phyloP scores from a whole-genome alignment of 2,797 vertebrate species.

The Thripadectes ignobilis region DNA sequence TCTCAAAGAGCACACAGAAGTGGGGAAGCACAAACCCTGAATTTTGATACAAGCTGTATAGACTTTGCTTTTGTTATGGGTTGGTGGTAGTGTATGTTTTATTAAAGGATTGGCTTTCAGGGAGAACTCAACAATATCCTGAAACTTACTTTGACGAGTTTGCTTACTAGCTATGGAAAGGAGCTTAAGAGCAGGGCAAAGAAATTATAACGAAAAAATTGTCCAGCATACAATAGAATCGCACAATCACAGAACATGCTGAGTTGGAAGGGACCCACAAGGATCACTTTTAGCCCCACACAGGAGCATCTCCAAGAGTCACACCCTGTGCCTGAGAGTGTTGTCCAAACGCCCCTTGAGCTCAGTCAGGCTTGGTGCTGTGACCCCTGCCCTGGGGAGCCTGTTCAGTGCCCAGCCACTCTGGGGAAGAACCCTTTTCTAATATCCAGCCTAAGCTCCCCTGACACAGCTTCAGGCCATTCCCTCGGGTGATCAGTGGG shows the following conservation, averaged over 20 bases:
- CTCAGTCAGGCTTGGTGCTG: background rate
- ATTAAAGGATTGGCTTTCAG: background rate
- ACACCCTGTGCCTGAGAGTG: background rate
- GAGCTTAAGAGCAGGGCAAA: background rate
- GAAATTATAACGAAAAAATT: background rate
- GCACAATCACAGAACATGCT: background rate
- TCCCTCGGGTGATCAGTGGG: background rate
- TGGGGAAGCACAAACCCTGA: background rate
- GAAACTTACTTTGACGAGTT: background rate
- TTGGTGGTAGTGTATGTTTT: accelerated
- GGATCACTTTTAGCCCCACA: background rate
- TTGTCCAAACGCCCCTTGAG: background rate
- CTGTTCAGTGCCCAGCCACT: background rate
- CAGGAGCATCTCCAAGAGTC: background rate
- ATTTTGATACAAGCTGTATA: background rate
- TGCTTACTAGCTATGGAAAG: background rate
- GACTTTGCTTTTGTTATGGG: background rate
- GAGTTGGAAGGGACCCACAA: background rate
- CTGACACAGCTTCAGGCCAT: background rate
- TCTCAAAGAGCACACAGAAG: accelerated
- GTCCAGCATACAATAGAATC: background rate
- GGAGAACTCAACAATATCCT: background rate
- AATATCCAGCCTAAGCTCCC: background rate
- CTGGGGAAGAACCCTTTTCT: background rate
- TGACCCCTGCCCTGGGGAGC: background rate